Conservation (phyloP, 2,888 invertebrate species). For the Cryptus armator region DNA sequence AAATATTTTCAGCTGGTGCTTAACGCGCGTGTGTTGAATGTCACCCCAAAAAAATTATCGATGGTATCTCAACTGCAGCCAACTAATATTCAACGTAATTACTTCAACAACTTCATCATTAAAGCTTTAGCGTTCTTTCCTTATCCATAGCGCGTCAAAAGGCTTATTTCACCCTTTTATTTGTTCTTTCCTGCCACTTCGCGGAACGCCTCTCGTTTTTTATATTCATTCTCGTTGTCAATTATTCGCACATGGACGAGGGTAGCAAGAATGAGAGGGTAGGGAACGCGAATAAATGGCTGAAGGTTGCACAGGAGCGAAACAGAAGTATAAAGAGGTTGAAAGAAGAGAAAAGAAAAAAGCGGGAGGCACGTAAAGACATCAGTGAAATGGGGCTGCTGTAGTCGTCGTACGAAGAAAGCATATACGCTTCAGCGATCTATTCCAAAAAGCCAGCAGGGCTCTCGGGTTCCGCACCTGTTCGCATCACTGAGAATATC, state of each 20-base stretch:
- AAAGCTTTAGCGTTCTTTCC: background rate
- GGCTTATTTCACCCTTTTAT: background rate
- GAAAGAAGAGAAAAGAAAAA: conserved; percentile 25
- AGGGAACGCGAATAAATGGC: conserved; percentile 33
- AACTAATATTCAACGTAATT: background rate
- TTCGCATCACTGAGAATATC: background rate
- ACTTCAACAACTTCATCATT: background rate
- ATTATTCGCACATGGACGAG: conserved; percentile 50
- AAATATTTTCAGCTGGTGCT: background rate
- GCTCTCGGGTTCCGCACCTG: conserved; percentile 35
- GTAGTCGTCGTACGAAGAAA: conserved; percentile 45
- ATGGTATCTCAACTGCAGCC: background rate
- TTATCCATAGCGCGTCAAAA: background rate
- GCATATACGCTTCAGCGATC: conserved; percentile 52
- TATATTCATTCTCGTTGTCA: conserved; percentile 37
- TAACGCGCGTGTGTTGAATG: background rate
- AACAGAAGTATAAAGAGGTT: background rate
- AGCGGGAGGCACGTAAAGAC: conserved; percentile 44
- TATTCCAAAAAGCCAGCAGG: conserved; percentile 47
- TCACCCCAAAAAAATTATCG: background rate
- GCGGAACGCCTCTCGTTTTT: background rate
- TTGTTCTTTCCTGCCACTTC: background rate
- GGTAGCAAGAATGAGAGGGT: conserved; percentile 33
- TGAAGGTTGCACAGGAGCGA: background rate
- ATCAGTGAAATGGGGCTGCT: conserved; percentile 50